Base-by-base conservation (phyloP, 2,113 vertebrate genomes). In the Thryonomys swinderianus region DNA sequence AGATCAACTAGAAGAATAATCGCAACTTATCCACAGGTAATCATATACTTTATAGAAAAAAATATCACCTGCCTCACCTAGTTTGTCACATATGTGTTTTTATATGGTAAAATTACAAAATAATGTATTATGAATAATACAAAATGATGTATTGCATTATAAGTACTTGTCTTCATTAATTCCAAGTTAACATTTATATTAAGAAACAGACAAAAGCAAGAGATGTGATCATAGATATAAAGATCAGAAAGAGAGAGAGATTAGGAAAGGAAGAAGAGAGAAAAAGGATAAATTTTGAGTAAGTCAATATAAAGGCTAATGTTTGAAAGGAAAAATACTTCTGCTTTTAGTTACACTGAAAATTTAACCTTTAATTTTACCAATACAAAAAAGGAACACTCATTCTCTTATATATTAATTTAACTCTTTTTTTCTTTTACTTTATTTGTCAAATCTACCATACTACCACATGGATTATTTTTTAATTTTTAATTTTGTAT, bases 311-410 rank as follows among this genome's bases (percentile, higher is more conserved):
- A 42, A 82, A 45, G 1, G 1, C 1, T 6, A 20, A 17, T 57
- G 0, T 30, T 86, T 55, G 6, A n/a, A 2, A 82, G 48, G 16
- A 67, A 87, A 90, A 37, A 82, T 51, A 25, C 9, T 30, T 11
- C 3, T 83, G 13, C 3, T 90, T 80, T 40, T 61, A 14, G 17
- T 78, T 80, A 55, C 25, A 59, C 7, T 32, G 2, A 0, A 64
- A 69, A 80, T 51, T 53, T 81, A 92, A 34, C 6, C 5, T 85
- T 90, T 81, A 85, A 64, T 85, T 90, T 91, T 81, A 5, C 61
- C 57, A 62, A 23, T 62, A 23, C 3, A 34, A 57, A 85, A n/a
- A 91, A 7, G 1, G 25, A 91, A 21, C 5, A 25, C 8, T 30
- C 85, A 51, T 64, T 92, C 7, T 89, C 18, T 87, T 51, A 66